Base-by-base conservation (phyloP, 2,113 vertebrate genomes). In the Oncorhynchus keta region DNA sequence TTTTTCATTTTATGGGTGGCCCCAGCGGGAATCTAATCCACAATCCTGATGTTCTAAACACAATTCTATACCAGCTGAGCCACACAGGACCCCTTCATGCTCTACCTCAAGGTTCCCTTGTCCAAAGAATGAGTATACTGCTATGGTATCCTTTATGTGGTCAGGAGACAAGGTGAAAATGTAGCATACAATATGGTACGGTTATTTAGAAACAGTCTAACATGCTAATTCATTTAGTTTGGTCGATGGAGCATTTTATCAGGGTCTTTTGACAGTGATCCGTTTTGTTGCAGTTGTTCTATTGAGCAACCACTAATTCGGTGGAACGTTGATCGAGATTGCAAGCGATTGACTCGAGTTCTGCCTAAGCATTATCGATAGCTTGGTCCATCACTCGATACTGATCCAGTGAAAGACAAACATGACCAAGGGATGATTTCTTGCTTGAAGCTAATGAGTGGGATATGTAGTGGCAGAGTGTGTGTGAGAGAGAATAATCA, bases 371-470 rank as follows among this genome's bases (percentile, higher is more conserved):
- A 18, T 66, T 64, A 76, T 82, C 48, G 35, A 85, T 78, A 78
- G 20, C 80, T 71, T 78, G 82, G 66, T 85, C 75, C 69, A 2
- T 22, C 18, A 62, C 59, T 62, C 59, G 7, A 82, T 85, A 77
- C 32, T 18, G 80, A 85, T 82, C 73, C 48, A 39, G 59, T 77
- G 66, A 80, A 73, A 78, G 73, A 78, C 68, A 70, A 80, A 75
- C 76, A 80, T 26, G 26, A 12, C 24, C 12, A 24, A 22, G 24
- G 65, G 26, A 28, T 22, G 65, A 67, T 67, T 12, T 67, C 26
- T 30, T 67, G 4, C 11, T 14, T 13, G 26, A 67, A 67, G 22
- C 62, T 22, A n/a, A 64, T 64, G n/a, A 64, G 64, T 66, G 64
- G 13, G 64, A 66, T 24, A 12, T 28, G 65, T 30, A 67, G 9